These are phyloP conservation scores for Dipodomys ordii DNA, from an alignment of 2,113 vertebrate genomes.

Conservation along the genomic window DNA sequence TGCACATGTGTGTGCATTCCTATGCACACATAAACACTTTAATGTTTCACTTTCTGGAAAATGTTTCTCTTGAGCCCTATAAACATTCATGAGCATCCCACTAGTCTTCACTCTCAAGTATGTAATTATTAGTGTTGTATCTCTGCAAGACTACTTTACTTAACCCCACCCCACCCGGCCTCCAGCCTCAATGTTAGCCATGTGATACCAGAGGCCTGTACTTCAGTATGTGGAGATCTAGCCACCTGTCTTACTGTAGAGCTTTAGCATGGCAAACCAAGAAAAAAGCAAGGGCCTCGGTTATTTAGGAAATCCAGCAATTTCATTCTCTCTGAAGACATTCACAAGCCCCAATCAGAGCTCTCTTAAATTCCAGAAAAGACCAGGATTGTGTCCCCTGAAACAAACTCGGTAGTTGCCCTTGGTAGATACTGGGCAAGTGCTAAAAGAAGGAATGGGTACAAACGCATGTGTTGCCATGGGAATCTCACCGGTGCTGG, in stretches of 20 bases:
- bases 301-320: neutral
- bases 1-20: neutral
- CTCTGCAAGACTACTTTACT: neutral
- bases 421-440: neutral
- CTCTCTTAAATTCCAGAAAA: neutral
- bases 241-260: neutral
- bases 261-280: neutral
- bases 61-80: neutral
- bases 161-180: too few relatives aligned
- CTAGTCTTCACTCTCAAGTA: neutral
- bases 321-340: neutral
- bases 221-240: neutral
- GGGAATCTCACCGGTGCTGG: neutral
- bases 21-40: neutral
- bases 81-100: conserved; percentile 11
- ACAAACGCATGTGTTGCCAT: neutral
- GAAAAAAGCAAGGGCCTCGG: neutral
- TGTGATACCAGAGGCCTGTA: neutral
- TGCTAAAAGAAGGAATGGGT: neutral
- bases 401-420: neutral
- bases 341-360: neutral
- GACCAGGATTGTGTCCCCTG: neutral
- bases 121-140: neutral
- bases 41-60: neutral
- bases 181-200: neutral